A percentile compares a stretch with the other conserved stretches of the same genome.
Conservation (phyloP, 2,888 invertebrate genomes). For the Lordiphosa fenestrarum region DNA sequence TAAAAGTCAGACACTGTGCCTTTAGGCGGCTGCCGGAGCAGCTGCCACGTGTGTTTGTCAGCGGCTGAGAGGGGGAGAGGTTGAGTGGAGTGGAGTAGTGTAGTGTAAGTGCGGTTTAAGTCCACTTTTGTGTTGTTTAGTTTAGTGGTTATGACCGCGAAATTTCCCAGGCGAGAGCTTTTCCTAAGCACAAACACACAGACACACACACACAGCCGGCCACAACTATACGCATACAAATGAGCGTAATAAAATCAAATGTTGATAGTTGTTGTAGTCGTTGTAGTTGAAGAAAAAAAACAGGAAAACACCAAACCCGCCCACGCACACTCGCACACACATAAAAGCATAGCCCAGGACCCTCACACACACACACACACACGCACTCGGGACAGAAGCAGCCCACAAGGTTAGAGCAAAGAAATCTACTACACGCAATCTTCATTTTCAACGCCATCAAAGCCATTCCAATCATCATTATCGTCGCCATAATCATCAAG, state of each 20-base stretch:
- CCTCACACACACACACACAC: constrained; percentile 10
- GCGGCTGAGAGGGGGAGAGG: background rate
- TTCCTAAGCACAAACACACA: constrained; percentile 1
- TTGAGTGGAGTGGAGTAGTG: background rate
- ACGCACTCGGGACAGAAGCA: constrained; percentile 16
- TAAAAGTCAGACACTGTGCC: too few species aligned
- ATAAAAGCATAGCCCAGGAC: constrained; percentile 1
- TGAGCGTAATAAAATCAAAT: constrained; percentile 73
- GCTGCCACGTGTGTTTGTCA: too few species aligned
- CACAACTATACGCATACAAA: constrained; percentile 49
- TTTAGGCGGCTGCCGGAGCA: too few species aligned
- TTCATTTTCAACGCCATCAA: constrained; percentile 79
- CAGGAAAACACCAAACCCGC: constrained; percentile 24
- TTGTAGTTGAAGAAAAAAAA: constrained; percentile 46
- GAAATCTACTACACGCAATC: constrained; percentile 75
- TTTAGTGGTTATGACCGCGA: constrained; percentile 43
- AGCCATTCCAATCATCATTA: constrained; percentile 80
- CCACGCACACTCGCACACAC: constrained; percentile 4
- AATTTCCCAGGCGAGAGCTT: constrained; percentile 41
- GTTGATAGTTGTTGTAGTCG: constrained; percentile 66
- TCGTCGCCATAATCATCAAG: constrained; percentile 80
- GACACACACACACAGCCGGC: constrained; percentile 1
- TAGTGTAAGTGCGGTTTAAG: constrained; percentile 7
- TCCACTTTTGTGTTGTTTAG: constrained; percentile 56
- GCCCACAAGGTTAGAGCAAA: constrained; percentile 37